Base-by-base conservation (phyloP, 2,888 invertebrate species). In the Rhyacophila evoluta region DNA sequence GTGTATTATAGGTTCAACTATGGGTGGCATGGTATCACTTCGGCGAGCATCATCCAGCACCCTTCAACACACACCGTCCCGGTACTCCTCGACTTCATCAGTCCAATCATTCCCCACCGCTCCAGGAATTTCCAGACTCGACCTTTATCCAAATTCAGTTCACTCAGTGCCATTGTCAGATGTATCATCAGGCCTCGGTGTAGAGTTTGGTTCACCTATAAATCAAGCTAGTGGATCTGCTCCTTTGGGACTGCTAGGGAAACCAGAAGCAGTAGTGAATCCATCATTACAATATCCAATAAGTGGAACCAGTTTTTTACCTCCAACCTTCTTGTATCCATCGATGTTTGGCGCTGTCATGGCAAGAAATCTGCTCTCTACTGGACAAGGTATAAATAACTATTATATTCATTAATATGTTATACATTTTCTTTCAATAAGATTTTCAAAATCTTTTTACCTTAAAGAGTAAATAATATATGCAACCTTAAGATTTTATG, bases 21-120 rank as follows among this genome's bases (percentile, higher is more conserved):
- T 91, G n/a, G 87, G 89, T 75, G 90, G 90, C 84, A 88, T 86
- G 85, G 87, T 88, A 79, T 80, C 86, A 5, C 85, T 87, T 8
- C 87, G 85, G 37, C 85, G 86, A 68, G 79, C 85, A 12, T 68
- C 78, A 27, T 15, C 72, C n/a, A 85, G 87, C 10, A 81, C 84
- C 12, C 83, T 87, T 19, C 74, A 84, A 1, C 85, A 86, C 0
- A 83, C 87, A 25, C 6, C 77, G 55, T 71, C 39, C 69, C 28
- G 73, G 19, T 71, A 27, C 72, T 41, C 73, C 11, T 19, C 73
- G 25, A n/a, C 72, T 11, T 11, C 78, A 11, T 39, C 74, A 33
- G 78, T 68, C 29, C 38, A 74, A 37, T 27, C 72, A 37, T 73
- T 75, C n/a, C 86, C 86, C 33, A 83, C 84, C 29, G 86, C 86